A percentile compares a stretch with the other conserved stretches of the same genome.
Evolutionary conservation across 2,113 vertebrate species (phyloP).

Genomic region (Carettochelys insculpta): DNA sequence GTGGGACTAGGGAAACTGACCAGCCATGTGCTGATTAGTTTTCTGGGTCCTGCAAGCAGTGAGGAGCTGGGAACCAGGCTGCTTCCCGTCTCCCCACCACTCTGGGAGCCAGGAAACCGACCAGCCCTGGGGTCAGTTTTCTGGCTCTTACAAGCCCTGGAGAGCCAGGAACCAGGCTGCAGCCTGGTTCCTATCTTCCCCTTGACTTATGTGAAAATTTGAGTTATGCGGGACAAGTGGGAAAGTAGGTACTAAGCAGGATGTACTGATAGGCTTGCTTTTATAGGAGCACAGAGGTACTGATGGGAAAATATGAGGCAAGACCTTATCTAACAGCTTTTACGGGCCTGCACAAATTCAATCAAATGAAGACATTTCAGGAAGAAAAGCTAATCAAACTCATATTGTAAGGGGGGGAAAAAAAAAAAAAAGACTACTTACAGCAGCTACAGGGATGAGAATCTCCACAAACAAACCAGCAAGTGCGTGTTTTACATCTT

Average conservation of each 20-base stretch:
- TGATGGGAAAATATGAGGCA: background rate
- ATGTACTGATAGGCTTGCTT: background rate
- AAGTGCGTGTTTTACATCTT: slow-evolving; percentile 97
- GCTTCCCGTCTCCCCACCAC: no score
- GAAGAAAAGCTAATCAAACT: background rate
- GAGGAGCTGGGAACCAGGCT: no score
- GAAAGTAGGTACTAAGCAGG: background rate
- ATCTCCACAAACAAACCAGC: slow-evolving; percentile 99
- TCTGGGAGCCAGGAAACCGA: no score
- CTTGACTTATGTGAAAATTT: no score
- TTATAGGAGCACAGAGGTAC: background rate
- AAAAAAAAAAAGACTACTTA: slow-evolving; percentile 77
- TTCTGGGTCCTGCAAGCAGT: no score
- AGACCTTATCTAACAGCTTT: background rate
- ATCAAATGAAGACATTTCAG: background rate
- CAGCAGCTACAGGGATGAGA: slow-evolving; percentile 98
- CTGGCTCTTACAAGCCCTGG: no score
- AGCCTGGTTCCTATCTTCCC: no score
- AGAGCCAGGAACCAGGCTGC: no score
- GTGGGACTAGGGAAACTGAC: no score
- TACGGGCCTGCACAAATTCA: background rate
- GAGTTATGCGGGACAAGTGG: no score
- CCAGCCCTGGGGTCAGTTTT: no score
- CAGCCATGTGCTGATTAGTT: no score
- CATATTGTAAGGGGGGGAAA: rapidly evolving